Evolutionary conservation across 1,140 invertebrate genomes (phyloP), one percentile per base, ranked within the genome.

Genomic region (Metopolophium dirhodum): DNA sequence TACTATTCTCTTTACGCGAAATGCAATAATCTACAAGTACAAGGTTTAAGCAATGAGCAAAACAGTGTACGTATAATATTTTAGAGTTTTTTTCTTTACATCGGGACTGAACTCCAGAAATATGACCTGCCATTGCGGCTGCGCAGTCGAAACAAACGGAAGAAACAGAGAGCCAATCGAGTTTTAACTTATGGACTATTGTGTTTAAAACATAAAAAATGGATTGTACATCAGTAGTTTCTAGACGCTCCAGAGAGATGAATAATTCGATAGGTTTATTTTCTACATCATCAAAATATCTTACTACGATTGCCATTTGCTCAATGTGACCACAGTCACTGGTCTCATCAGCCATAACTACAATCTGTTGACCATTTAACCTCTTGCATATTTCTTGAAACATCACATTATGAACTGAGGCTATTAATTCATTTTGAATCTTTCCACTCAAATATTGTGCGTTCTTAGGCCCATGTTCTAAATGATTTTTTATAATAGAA

Each of bases 291-390:
- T 93, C 86, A 90, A 90, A 90, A 30, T 49, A 93, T 11, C 87
- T 82, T 37, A 41, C 0, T 4, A 93, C 85, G 18, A 91, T 68
- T 2, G 87, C 57, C 41, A 93, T 57, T 93, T 93, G 93, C 22
- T 93, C 87, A 4, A n/a, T 57, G 35, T 93, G 87, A 35, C 88
- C 93, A 26, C n/a, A 45, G 86, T 93, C 88, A 45, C 83, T 89
- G 2, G 93, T 93, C 41, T 90, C 93, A 30, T 93, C 93, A 2
- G 93, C 88, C 41, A 90, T 93, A 47, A 93, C 20, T 45, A 85
- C 18, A 49, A 93, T 4, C 3, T 68, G 6, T 41, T 49, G 35
- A 2, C 57, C 47, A 18, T 93, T 30, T 57, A 89, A 47, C 26
- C n/a, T 41, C 9, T 54, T 51, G 35, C 51, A 1, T 26, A 93